These are phyloP conservation scores for Megastigmus dorsalis DNA, from an alignment of 2,888 invertebrate species.

Conservation along the genomic window DNA sequence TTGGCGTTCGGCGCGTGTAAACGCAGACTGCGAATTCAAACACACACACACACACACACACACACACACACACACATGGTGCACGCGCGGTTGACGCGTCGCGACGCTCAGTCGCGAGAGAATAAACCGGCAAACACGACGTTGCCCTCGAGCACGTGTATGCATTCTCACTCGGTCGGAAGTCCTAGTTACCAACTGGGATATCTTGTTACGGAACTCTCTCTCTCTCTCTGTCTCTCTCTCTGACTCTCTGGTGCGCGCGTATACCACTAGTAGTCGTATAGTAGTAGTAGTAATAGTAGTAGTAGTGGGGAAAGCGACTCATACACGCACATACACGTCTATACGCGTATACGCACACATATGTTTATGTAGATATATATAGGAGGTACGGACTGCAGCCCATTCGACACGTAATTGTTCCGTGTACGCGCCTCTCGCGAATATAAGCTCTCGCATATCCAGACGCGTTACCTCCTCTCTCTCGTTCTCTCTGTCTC, in stretches of 20 bases:
- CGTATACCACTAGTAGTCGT: too few species aligned
- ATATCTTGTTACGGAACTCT: constrained; percentile 62
- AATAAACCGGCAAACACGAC: constrained; percentile 32
- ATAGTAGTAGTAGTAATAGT: too few species aligned
- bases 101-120: constrained; percentile 36
- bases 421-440: too few species aligned
- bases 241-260: too few species aligned
- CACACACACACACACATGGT: too few species aligned
- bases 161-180: constrained; percentile 58
- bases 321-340: not conserved
- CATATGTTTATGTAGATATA: not conserved
- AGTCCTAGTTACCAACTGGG: constrained; percentile 61
- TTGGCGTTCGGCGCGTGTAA: constrained; percentile 49
- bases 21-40: constrained; percentile 60
- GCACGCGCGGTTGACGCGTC: constrained; percentile 49
- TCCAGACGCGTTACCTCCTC: not conserved
- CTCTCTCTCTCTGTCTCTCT: too few species aligned
- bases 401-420: constrained; percentile 31
- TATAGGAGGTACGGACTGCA: too few species aligned
- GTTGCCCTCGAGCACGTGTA: constrained; percentile 53
- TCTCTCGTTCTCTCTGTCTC: not conserved
- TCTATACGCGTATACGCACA: constrained; percentile 24
- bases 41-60: too few species aligned
- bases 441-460: constrained; percentile 28
- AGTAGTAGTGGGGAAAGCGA: constrained; percentile 14